Percentiles rank a stretch among this genome's conserved stretches.
Conservation (phyloP, 1,140 invertebrate genomes). For the Leptopilina clavipes region DNA sequence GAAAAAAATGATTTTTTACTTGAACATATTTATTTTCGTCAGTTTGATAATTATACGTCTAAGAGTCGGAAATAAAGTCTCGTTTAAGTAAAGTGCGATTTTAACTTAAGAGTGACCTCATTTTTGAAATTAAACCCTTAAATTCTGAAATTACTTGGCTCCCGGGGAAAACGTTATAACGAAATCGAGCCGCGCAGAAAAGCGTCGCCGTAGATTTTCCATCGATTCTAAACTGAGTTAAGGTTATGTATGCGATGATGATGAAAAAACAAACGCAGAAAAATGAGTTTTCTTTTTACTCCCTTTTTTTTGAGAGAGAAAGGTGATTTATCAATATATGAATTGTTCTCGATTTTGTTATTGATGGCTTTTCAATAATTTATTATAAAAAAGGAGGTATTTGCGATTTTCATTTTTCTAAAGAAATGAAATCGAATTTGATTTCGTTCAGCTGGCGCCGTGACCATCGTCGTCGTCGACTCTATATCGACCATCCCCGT, state of each 20-base stretch:
- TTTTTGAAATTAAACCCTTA: not conserved
- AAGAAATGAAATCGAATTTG: not conserved
- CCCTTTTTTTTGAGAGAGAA: not conserved
- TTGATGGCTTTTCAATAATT: too few relatives aligned
- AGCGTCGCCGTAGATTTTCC: conserved; percentile 28
- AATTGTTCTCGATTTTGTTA: too few relatives aligned
- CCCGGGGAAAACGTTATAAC: conserved; percentile 17
- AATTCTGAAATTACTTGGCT: conserved; percentile 18
- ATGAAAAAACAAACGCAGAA: too few relatives aligned
- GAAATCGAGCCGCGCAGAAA: conserved; percentile 26
- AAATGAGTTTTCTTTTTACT: too few relatives aligned
- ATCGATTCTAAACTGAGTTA: not conserved
- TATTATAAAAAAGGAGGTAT: not conserved
- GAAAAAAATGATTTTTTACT: too few relatives aligned
- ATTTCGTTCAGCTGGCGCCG: conserved; percentile 4
- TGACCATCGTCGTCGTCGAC: not conserved
- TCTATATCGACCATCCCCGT: conserved; percentile 43
- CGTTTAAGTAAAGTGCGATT: not conserved
- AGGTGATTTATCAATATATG: too few relatives aligned
- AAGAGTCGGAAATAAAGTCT: not conserved
- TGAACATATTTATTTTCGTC: too few relatives aligned
- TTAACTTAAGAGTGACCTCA: not conserved
- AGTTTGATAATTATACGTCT: too few relatives aligned
- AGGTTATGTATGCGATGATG: not conserved
- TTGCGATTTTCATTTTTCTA: not conserved